Percentiles rank a stretch among this genome's conserved stretches.
Conservation (phyloP, 2,113 vertebrate species). For the Myotis lucifugus region DNA sequence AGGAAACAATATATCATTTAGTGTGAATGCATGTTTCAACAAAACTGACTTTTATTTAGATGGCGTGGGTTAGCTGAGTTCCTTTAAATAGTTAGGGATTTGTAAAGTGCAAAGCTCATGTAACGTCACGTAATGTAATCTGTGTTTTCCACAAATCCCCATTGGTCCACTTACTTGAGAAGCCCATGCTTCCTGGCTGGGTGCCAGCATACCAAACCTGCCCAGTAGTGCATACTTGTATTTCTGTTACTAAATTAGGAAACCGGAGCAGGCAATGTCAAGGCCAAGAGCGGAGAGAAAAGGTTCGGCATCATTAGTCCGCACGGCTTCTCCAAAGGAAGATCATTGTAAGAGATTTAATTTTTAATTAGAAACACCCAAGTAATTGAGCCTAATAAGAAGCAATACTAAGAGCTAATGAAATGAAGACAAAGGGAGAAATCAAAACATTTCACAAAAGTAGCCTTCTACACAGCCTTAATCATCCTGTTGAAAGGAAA, state of each 20-base stretch:
- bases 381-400: constrained; percentile 51
- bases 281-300: constrained; percentile 87
- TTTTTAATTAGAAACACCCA: constrained; percentile 75
- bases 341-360: constrained; percentile 85
- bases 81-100: constrained; percentile 82
- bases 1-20: constrained; percentile 30
- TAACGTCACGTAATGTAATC: constrained; percentile 83
- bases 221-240: constrained; percentile 92
- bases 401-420: constrained; percentile 58
- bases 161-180: constrained; percentile 87
- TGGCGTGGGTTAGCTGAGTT: constrained; percentile 1
- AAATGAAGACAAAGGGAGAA: background rate
- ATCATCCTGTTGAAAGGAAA: constrained; percentile 63
- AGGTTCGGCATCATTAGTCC: constrained; percentile 86
- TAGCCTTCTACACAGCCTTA: constrained; percentile 49
- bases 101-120: constrained; percentile 76
- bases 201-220: constrained; percentile 93
- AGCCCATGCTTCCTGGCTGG: constrained; percentile 88
- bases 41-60: constrained; percentile 68
- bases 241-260: constrained; percentile 97
- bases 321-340: constrained; percentile 80
- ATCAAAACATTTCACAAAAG: background rate
- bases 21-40: constrained; percentile 7
- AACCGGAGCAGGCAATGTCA: constrained; percentile 87
- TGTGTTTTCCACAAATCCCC: constrained; percentile 88